A percentile compares a stretch with the other conserved stretches of the same genome.
These are phyloP conservation scores for Zonotrichia leucophrys DNA, from an alignment of 2,113 vertebrate species.

Conservation along the genomic window DNA sequence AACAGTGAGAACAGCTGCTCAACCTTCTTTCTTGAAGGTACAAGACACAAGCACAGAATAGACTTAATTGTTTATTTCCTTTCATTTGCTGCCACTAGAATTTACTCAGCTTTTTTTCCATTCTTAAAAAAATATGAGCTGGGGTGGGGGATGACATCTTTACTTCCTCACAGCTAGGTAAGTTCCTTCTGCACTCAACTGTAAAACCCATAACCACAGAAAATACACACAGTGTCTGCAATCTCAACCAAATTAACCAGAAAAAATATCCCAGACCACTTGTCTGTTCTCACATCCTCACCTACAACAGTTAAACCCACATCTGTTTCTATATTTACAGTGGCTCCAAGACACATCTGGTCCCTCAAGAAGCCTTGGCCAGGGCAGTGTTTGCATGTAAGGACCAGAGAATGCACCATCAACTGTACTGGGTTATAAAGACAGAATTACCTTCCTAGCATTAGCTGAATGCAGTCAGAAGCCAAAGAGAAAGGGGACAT, in stretches of 20 bases:
- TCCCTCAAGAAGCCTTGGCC: neutral
- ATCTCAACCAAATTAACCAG: neutral
- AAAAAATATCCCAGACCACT: neutral
- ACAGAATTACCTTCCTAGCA: neutral
- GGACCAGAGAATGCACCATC: neutral
- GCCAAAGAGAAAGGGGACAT: neutral
- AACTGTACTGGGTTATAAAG: neutral
- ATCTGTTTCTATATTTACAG: neutral
- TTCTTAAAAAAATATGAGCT: neutral
- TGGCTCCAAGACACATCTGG: rapidly evolving
- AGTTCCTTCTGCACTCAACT: neutral
- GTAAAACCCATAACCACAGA: conserved; percentile 8
- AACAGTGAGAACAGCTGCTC: neutral
- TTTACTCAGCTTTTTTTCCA: neutral
- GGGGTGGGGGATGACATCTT: neutral
- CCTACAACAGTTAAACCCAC: neutral
- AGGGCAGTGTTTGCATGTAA: neutral
- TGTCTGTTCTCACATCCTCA: neutral
- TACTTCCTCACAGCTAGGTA: neutral
- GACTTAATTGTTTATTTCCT: neutral
- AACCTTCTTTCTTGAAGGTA: neutral
- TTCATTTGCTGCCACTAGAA: neutral
- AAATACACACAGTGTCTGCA: neutral
- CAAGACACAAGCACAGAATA: neutral
- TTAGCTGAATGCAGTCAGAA: neutral